Conservation (phyloP, 2,797 vertebrate species). For the Platalea minor region DNA sequence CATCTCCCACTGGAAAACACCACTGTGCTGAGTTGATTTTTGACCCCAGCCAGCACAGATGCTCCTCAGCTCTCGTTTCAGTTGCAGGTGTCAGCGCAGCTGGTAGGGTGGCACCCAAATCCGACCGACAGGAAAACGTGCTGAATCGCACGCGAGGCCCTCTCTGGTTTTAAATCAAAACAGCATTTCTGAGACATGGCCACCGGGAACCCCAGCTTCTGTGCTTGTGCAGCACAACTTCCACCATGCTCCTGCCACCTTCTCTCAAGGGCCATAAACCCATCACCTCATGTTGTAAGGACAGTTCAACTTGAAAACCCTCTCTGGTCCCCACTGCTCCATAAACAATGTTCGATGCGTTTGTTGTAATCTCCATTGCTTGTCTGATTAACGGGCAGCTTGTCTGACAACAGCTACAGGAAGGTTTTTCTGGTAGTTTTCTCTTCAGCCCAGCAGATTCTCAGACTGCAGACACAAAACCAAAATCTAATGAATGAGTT, state of each 20-base stretch:
- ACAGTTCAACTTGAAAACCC: neutral
- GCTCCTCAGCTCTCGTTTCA: neutral
- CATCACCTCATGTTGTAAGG: neutral
- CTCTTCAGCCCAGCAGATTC: neutral
- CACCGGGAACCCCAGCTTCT: neutral
- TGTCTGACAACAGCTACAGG: neutral
- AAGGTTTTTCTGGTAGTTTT: neutral
- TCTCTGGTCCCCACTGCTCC: neutral
- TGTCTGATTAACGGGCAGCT: neutral
- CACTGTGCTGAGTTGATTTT: neutral
- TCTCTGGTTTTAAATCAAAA: neutral
- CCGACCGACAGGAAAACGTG: neutral
- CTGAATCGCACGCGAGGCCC: fast-evolving
- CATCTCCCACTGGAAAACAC: neutral
- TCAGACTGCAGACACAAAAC: neutral
- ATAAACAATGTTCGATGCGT: too few relatives aligned
- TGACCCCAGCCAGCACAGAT: neutral
- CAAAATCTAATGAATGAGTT: neutral
- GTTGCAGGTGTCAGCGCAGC: neutral
- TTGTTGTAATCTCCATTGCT: neutral
- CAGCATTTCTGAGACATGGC: neutral
- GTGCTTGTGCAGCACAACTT: neutral
- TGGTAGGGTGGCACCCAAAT: neutral
- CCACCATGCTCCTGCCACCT: neutral
- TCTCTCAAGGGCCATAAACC: neutral